A percentile compares a stretch with the other conserved stretches of the same genome.
Conservation (phyloP, 2,113 vertebrate genomes). For the Anoura caudifer region DNA sequence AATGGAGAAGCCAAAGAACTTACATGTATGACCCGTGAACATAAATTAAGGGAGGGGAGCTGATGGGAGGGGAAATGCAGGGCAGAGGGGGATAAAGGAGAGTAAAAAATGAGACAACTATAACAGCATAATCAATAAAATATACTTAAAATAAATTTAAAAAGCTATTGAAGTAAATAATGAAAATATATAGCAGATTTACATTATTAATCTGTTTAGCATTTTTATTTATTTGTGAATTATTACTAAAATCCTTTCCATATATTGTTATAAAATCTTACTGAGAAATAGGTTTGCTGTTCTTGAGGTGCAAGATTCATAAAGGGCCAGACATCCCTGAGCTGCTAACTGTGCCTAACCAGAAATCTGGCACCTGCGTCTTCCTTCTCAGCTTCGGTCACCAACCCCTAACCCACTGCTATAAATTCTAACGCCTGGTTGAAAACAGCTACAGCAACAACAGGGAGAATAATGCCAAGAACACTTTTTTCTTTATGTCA, state of each 20-base stretch:
- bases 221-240: not conserved
- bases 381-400: not conserved
- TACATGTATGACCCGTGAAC: too few relatives aligned
- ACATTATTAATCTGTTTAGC: not conserved
- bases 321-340: not conserved
- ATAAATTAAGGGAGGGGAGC: too few relatives aligned
- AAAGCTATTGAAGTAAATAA: not conserved
- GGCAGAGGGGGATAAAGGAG: too few relatives aligned
- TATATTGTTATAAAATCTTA: not conserved
- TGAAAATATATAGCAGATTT: not conserved
- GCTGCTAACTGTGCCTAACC: fast-evolving
- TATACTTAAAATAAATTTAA: too few relatives aligned
- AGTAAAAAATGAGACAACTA: too few relatives aligned
- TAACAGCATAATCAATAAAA: too few relatives aligned
- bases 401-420: not conserved
- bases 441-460: not conserved
- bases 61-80: too few relatives aligned
- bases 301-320: not conserved
- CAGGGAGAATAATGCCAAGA: not conserved
- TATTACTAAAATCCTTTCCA: not conserved
- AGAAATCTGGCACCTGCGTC: not conserved
- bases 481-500: not conserved
- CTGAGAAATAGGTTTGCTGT: not conserved
- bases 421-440: not conserved
- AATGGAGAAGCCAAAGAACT: too few relatives aligned